Evolutionary conservation across 2,797 vertebrate species (phyloP), one percentile per base, ranked within the genome.

Genomic region (Amblyopsis hoosieri): DNA sequence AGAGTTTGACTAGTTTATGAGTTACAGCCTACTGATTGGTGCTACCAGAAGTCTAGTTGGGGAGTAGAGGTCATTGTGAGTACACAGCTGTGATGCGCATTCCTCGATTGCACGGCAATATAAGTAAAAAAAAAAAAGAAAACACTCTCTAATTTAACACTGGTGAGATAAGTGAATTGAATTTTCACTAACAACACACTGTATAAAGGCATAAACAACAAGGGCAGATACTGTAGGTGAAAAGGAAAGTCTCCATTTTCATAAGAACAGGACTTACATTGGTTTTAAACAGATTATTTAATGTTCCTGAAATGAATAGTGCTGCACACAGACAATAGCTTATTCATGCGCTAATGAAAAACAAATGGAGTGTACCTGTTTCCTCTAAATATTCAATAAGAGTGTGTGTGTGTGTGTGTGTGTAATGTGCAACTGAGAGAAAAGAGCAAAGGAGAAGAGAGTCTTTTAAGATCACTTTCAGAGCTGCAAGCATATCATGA

Each of bases 401-500:
- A 15, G 62, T 62, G 74, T 13, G 65, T 78, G 76, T 47, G 17
- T 23, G 15, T 29, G 49, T 54, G 61, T 4, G 45, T 46, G 45
- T 13, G 51, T 29, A 10, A 53, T 29, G 12, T n/a, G 4, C 2
- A 8, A 15, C 50, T 15, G 49, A 17, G 12, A 17, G 23, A 10
- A 54, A 11, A 54, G 17, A 54, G 52, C 9, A 17, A 51, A 51
- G 7, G 50, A 1, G 6, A 37, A 59, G 60, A 73, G 54, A 62
- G 58, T 69, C 72, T 79, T 80, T 78, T 71, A 74, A 76, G 63
- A 67, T 84, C 71, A 75, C 57, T 85, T 85, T 85, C 78, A 81
- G 87, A 87, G 73, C 76, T 78, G 57, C 55, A 45, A 83, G 78
- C 67, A 66, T 57, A 81, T 82, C 74, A 88, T 91, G 75, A 90